Evolutionary conservation across 1,140 invertebrate species (phyloP), one percentile per base, ranked within the genome.

Genomic region (Mactra quadrangularis): DNA sequence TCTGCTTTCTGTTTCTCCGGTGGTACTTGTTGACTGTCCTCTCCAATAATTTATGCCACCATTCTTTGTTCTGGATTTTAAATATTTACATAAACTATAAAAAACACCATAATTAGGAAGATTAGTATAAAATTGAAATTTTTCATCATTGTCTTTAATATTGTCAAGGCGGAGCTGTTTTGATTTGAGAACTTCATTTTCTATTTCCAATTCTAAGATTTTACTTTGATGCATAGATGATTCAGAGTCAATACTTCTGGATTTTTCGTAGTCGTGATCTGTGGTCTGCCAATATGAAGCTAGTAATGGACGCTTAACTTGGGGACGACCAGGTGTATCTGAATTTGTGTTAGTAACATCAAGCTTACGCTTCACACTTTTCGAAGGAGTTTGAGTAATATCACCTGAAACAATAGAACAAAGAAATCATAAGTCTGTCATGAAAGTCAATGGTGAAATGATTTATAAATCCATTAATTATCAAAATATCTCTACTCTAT

Each of bases 41-140:
- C 70, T 57, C 52, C 70, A 74, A 22, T 55, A 74, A 41, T 13
- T 74, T 4, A 74, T 19, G 11, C 50, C 50, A 22, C 22, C 19
- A 15, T 6, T 7, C n/a, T 52, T 27, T 3, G 25, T 27, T 25
- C 66, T 47, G 11, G 45, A 9, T 35, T 74, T 55, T 6, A 57
- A 19, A 27, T 74, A 74, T 4, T 35, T 45, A 38, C 31, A 74
- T 17, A 74, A 27, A n/a, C 27, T 35, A 3, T 1, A 22, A n/a
- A 74, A 74, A 22, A 74, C 53, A 17, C 6, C 50, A 57, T 74
- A 74, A 41, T 74, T 74, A 19, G 29, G 71, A 3, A 59, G 33
- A 13, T 57, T 74, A 17, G 71, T 74, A 9, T 35, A 74, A 57
- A 74, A 74, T 17, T 74, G n/a, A n/a, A n/a, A n/a, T n/a, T n/a